phyloP scores from a whole-genome alignment of 2,888 invertebrate genomes.

The Xestia xanthographa region DNA sequence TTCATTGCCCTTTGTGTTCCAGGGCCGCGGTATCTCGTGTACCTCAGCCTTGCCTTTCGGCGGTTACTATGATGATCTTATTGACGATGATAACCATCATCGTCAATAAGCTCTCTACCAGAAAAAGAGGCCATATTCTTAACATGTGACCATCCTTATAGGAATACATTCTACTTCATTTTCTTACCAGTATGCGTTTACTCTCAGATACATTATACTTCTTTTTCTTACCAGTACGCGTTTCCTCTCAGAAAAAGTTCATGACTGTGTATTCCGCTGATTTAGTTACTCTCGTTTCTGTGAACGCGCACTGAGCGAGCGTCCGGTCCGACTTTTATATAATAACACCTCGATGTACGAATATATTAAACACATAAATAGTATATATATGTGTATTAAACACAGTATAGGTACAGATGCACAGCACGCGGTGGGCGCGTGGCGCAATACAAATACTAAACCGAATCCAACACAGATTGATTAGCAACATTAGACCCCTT shows the following conservation, averaged over 20 bases:
- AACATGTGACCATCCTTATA: neutral
- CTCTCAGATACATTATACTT: neutral
- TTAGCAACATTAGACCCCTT: slow-evolving; percentile 25
- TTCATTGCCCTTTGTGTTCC: no score
- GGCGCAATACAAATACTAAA: slow-evolving; percentile 24
- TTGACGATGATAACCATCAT: neutral
- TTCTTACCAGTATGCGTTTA: neutral
- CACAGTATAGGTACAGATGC: slow-evolving; percentile 9
- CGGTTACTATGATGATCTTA: neutral
- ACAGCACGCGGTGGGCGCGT: slow-evolving; percentile 24
- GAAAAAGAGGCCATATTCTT: neutral
- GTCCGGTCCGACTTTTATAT: slow-evolving; percentile 64
- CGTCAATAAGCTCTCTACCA: neutral
- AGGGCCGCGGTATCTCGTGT: no score
- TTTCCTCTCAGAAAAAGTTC: slow-evolving; percentile 18
- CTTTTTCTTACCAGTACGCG: neutral
- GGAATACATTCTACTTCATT: neutral
- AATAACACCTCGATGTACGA: slow-evolving; percentile 49
- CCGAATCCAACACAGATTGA: slow-evolving; percentile 31
- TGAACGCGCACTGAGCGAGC: slow-evolving; percentile 62
- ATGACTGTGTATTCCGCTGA: slow-evolving; percentile 35
- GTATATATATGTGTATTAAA: slow-evolving; percentile 5
- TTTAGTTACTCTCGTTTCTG: slow-evolving; percentile 59
- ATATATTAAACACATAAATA: slow-evolving; percentile 44
- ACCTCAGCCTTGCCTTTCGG: neutral